Conservation (phyloP, 2,797 vertebrate genomes). For the Tinamus major region DNA sequence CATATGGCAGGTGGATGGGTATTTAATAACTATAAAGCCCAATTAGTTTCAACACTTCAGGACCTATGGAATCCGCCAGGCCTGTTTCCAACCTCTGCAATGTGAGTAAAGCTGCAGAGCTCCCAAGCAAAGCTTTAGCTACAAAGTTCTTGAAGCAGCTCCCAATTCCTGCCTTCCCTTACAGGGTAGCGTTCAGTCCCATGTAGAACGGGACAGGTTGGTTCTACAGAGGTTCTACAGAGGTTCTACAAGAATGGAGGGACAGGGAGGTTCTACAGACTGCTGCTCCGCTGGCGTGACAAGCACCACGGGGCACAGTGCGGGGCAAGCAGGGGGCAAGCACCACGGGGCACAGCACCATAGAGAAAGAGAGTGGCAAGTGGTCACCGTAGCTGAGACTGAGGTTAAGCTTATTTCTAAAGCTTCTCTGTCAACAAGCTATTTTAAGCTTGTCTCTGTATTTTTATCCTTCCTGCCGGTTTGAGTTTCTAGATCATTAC, state of each 20-base stretch:
- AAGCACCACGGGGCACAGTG: not conserved
- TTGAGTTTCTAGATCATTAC: slow-evolving; percentile 62
- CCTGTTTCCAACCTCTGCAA: not conserved
- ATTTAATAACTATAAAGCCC: not conserved
- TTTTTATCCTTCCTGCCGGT: slow-evolving; percentile 69
- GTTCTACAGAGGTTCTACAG: not conserved
- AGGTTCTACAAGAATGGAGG: not conserved
- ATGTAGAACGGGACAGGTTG: not conserved
- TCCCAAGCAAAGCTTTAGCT: not conserved
- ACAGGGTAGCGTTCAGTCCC: not conserved
- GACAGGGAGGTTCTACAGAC: not conserved
- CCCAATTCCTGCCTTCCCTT: not conserved
- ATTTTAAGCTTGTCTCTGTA: slow-evolving; percentile 52
- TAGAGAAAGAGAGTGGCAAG: not conserved
- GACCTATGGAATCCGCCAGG: not conserved
- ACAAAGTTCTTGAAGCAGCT: not conserved
- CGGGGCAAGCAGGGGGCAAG: too few relatives aligned
- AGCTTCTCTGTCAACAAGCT: slow-evolving; percentile 50
- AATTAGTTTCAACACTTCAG: not conserved
- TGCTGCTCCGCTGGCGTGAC: not conserved
- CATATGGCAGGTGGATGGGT: not conserved
- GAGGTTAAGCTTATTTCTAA: slow-evolving; percentile 33
- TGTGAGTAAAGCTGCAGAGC: not conserved
- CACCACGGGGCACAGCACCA: not conserved
- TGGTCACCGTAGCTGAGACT: not conserved